Conservation (phyloP, 2,888 invertebrate genomes). For the Tetropium fuscum region DNA sequence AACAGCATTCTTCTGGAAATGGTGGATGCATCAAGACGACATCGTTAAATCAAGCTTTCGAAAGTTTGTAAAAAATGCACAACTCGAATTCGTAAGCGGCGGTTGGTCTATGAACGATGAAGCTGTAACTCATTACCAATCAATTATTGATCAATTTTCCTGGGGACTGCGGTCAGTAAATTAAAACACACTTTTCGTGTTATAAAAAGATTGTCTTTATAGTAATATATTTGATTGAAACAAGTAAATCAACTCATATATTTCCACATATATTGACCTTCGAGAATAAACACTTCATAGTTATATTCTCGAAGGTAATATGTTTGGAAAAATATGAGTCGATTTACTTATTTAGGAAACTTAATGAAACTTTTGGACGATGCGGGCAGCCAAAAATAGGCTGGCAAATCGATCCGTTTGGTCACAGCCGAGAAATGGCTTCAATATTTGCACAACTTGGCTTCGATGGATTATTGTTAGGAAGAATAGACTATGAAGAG, state of each 20-base stretch:
- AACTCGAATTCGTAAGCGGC: slow-evolving; percentile 72
- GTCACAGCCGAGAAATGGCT: slow-evolving; percentile 86
- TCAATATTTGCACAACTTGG: slow-evolving; percentile 78
- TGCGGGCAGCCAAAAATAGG: slow-evolving; percentile 78
- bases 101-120: slow-evolving; percentile 74
- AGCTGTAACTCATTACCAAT: slow-evolving; percentile 76
- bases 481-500: slow-evolving; percentile 77
- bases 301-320: too few relatives aligned
- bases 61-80: slow-evolving; percentile 70
- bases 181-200: too few relatives aligned
- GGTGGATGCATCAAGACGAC: slow-evolving; percentile 79
- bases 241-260: too few relatives aligned
- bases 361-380: slow-evolving; percentile 74
- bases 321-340: too few relatives aligned
- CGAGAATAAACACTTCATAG: too few relatives aligned
- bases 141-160: slow-evolving; percentile 78
- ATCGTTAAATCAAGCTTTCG: slow-evolving; percentile 69
- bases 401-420: slow-evolving; percentile 87
- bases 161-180: too few relatives aligned
- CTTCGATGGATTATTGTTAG: slow-evolving; percentile 79
- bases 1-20: slow-evolving; percentile 81
- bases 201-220: too few relatives aligned
- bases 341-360: too few relatives aligned
- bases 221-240: too few relatives aligned
- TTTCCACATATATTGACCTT: too few relatives aligned